Conservation (phyloP, 2,113 vertebrate genomes). For the Oceanites oceanicus region DNA sequence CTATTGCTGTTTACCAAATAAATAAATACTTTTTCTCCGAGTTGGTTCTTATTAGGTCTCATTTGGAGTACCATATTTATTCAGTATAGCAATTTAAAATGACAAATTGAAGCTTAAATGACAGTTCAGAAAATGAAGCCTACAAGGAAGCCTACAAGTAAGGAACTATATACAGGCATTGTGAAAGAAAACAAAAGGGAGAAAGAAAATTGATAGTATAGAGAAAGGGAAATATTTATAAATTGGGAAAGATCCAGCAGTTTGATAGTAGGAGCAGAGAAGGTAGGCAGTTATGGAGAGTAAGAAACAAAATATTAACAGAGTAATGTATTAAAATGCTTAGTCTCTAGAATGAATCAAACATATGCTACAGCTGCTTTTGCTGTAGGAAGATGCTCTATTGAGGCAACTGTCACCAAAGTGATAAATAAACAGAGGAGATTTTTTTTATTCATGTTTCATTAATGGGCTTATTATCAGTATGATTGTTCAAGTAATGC, state of each 20-base stretch:
- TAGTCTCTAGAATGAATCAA: not conserved
- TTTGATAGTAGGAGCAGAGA: not conserved
- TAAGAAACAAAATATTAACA: not conserved
- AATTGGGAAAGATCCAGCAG: not conserved
- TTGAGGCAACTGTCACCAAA: not conserved
- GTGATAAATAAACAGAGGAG: not conserved
- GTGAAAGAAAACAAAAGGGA: not conserved
- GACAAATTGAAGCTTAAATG: not conserved
- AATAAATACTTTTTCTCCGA: not conserved
- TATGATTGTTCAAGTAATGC: not conserved
- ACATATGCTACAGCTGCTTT: not conserved
- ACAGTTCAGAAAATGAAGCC: not conserved
- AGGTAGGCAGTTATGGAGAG: not conserved
- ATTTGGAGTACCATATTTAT: not conserved
- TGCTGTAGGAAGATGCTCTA: not conserved
- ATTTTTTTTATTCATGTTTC: not conserved
- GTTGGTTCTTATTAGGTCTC: not conserved
- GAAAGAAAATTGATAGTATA: not conserved
- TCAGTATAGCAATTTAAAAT: not conserved
- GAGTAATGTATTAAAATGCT: not conserved
- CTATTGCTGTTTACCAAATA: not conserved
- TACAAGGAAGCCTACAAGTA: not conserved
- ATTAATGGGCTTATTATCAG: not conserved
- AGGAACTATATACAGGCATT: not conserved
- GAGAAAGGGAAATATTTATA: not conserved